A percentile compares a stretch with the other conserved stretches of the same genome.
Conservation (phyloP, 2,113 vertebrate species). For the Lathamus discolor region DNA sequence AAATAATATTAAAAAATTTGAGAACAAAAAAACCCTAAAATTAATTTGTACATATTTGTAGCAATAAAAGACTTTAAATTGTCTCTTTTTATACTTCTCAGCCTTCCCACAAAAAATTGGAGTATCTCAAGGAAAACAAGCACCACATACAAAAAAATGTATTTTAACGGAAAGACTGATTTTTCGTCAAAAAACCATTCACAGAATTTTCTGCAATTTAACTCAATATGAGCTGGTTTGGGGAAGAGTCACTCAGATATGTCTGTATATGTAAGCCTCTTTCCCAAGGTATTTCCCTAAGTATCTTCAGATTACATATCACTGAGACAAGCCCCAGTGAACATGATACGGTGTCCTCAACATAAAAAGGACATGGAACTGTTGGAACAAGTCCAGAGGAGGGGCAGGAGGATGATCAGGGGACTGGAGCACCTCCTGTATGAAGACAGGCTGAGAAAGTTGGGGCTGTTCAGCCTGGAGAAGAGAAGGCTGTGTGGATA, state of each 20-base stretch:
- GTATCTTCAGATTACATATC: neutral
- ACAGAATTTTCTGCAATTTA: neutral
- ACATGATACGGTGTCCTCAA: neutral
- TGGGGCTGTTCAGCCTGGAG: too few species aligned
- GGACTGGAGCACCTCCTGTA: too few species aligned
- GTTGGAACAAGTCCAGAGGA: too few species aligned
- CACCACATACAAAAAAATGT: neutral
- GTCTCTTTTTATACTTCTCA: neutral
- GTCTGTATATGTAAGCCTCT: neutral
- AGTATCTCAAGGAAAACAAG: neutral
- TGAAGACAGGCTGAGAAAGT: too few species aligned
- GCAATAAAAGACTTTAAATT: neutral
- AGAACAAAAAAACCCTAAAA: neutral
- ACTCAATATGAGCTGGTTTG: neutral
- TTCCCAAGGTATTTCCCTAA: neutral
- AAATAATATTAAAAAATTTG: neutral
- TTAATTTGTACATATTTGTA: neutral
- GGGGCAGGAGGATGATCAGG: too few species aligned
- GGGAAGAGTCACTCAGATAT: neutral
- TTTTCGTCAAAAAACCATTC: neutral
- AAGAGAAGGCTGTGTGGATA: too few species aligned
- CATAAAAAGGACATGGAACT: too few species aligned
- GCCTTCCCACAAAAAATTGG: neutral
- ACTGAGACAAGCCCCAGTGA: neutral
- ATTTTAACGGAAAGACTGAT: neutral